Base-by-base conservation (phyloP, 1,140 invertebrate species). In the Pseudomyrmex concolor region DNA sequence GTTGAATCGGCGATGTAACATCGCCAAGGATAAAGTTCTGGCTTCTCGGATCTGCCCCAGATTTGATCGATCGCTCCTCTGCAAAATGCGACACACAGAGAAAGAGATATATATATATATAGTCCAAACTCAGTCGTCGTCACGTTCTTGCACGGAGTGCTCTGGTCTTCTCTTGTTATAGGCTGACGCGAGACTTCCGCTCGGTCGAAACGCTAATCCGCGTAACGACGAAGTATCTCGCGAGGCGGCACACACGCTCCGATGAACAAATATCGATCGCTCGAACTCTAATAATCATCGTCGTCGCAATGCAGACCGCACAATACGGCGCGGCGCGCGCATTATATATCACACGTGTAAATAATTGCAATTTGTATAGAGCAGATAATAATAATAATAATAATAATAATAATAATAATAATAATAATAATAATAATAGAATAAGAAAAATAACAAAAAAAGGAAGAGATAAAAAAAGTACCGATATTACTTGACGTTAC, bases 351-450 rank as follows among this genome's bases (percentile, higher is more conserved):
- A 15, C 71, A 71, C 34, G 48, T 86, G 74, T 87, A 86, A 77
- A 85, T 87, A 85, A 86, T 82, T 68, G 71, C 78, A 82, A 66
- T 72, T 86, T 84, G 85, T 85, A 87, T 83, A 62, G 84, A 85
- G 67, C 60, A 80, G 55, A 71, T 63, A 59, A 86, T 76, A 68
- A 76, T 81, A 72, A 55, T 34, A 45, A 78, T 22, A 34, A 50
- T 9, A 25, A 51, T 51, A 72, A 80, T n/a, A n/a, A n/a, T n/a
- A n/a, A n/a, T n/a, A n/a, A n/a, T n/a, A n/a, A 71, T 63, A 59
- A 86, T 76, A 68, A 76, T 81, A 72, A 55, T 34, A 45, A 78
- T 70, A 63, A 34, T 34, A 34, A 34, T 34, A 34, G 34, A 34
- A 34, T 34, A 34, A 34, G 34, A 34, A 34, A 34, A 13, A 34